Conservation (phyloP, 1,140 invertebrate species). For the Trigoniulus corallinus region DNA sequence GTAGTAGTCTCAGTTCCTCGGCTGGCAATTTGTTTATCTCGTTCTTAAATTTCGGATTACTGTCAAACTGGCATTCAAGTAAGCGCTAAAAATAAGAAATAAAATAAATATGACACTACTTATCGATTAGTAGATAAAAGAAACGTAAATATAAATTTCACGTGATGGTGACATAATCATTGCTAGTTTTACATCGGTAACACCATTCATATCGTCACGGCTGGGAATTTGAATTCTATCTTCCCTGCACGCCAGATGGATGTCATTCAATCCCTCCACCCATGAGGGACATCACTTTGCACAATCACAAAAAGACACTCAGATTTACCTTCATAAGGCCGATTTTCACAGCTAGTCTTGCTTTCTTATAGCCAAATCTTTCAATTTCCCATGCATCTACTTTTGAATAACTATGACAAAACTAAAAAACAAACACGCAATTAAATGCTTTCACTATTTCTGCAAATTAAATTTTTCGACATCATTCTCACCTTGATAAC, state of each 20-base stretch:
- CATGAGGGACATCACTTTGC: not conserved
- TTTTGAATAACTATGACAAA: slow-evolving; percentile 70
- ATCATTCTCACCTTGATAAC: slow-evolving; percentile 44
- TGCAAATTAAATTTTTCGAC: not conserved
- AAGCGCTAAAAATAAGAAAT: slow-evolving; percentile 46
- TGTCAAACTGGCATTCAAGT: slow-evolving; percentile 86
- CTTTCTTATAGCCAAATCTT: slow-evolving; percentile 86
- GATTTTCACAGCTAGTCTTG: slow-evolving; percentile 69
- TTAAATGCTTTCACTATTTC: not conserved
- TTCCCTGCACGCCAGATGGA: too few species aligned
- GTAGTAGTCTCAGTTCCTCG: slow-evolving; percentile 59
- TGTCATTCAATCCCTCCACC: too few species aligned
- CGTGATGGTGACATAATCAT: too few species aligned
- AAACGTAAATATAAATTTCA: too few species aligned
- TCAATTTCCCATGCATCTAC: slow-evolving; percentile 94
- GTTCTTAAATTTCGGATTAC: slow-evolving; percentile 81
- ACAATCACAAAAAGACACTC: not conserved
- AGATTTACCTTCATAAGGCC: slow-evolving; percentile 56
- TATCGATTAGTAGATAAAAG: not conserved
- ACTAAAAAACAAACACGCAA: slow-evolving; percentile 27
- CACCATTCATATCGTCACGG: too few species aligned
- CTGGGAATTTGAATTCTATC: too few species aligned
- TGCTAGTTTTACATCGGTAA: too few species aligned
- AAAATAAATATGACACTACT: not conserved
- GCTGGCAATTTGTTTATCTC: slow-evolving; percentile 69